Conservation (phyloP, 2,113 vertebrate genomes). For the Mesoclemmys tuberculata region DNA sequence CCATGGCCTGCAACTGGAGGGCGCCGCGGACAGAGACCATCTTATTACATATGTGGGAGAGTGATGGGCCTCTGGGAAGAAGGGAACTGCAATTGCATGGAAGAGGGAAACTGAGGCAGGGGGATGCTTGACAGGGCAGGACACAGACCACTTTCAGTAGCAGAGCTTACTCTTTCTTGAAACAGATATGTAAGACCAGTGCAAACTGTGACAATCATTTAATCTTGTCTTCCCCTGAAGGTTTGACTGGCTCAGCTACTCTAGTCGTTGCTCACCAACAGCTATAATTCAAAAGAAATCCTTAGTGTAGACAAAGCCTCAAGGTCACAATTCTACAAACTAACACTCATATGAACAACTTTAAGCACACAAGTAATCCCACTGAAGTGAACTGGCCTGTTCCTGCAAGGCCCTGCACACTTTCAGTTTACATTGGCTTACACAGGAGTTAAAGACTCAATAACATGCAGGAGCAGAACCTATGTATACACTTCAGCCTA, state of each 20-base stretch:
- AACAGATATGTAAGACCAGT: not conserved
- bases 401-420: not conserved
- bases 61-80: not conserved
- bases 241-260: not conserved
- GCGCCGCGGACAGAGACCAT: not conserved
- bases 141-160: not conserved
- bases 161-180: not conserved
- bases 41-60: not conserved
- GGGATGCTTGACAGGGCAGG: not conserved
- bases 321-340: not conserved
- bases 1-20: not conserved
- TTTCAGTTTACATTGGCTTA: not conserved
- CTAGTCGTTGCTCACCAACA: not conserved
- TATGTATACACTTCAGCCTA: no score
- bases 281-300: not conserved
- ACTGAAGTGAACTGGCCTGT: not conserved
- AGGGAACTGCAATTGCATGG: not conserved
- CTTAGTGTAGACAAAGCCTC: not conserved
- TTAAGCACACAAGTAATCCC: not conserved
- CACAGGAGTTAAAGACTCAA: not conserved
- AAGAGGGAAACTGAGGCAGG: not conserved
- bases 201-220: not conserved
- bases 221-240: not conserved
- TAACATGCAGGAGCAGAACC: not conserved
- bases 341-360: not conserved